These are phyloP conservation scores for Oligia latruncula DNA, from an alignment of 2,888 invertebrate genomes.

Conservation along the genomic window DNA sequence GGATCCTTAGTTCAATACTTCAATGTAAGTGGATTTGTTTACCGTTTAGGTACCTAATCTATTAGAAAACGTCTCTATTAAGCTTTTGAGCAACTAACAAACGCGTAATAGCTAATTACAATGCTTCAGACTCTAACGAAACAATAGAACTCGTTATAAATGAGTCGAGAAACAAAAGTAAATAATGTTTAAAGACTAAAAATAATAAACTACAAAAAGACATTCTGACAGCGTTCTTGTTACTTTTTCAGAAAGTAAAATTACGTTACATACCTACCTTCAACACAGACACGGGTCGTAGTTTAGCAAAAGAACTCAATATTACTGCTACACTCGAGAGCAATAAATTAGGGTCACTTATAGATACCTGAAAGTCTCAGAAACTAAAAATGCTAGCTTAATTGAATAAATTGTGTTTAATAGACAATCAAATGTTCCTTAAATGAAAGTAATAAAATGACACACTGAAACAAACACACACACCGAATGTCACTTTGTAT, in stretches of 20 bases:
- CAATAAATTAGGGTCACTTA: too few species aligned
- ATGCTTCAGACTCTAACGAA: background rate
- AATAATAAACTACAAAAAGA: slow-evolving; percentile 36
- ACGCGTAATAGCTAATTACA: background rate
- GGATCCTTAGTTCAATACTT: slow-evolving; percentile 54
- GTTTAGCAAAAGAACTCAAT: slow-evolving; percentile 56
- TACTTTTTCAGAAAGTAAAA: slow-evolving; percentile 55
- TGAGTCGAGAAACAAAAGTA: slow-evolving; percentile 26
- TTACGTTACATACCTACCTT: slow-evolving; percentile 46
- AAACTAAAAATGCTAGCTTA: too few species aligned
- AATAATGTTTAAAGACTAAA: slow-evolving; percentile 23
- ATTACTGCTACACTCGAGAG: slow-evolving; percentile 37
- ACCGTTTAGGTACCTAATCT: slow-evolving; percentile 23
- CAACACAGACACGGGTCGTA: slow-evolving; percentile 61
- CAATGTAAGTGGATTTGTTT: slow-evolving; percentile 43
- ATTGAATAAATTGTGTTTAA: too few species aligned
- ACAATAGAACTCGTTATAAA: slow-evolving; percentile 8
- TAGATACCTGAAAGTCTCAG: too few species aligned
- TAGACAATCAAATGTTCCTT: too few species aligned
- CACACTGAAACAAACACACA: too few species aligned
- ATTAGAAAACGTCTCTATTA: slow-evolving; percentile 10
- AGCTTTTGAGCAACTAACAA: slow-evolving; percentile 2
- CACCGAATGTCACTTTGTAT: too few species aligned
- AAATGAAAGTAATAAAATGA: too few species aligned
- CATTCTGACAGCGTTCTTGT: slow-evolving; percentile 36